These are phyloP conservation scores for Etheostoma nigrum DNA, from an alignment of 2,797 vertebrate genomes.

Conservation along the genomic window DNA sequence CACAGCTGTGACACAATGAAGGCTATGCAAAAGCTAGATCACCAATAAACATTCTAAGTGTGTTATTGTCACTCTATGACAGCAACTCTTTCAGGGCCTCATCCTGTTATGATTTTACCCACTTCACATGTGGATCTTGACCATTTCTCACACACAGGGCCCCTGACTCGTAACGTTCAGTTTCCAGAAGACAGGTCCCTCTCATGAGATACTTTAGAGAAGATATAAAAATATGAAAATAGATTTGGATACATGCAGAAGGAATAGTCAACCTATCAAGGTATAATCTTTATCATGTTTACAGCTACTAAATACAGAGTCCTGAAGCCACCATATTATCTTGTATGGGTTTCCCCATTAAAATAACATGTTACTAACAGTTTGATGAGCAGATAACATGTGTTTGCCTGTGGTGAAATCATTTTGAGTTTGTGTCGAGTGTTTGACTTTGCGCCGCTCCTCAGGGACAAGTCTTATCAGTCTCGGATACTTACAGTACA, in stretches of 20 bases:
- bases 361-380: conserved; percentile 25
- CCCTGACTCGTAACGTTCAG: no score
- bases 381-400: conserved; percentile 29
- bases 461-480: conserved; percentile 68
- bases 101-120: no score
- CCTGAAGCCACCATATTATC: conserved; percentile 22
- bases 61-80: no score
- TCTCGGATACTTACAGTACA: conserved; percentile 52
- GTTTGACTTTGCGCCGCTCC: conserved; percentile 51
- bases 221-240: no score
- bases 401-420: conserved; percentile 17
- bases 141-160: no score
- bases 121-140: no score
- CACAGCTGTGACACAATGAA: background rate
- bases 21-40: background rate
- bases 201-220: no score
- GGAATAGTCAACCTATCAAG: background rate
- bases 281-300: conserved; percentile 28
- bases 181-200: no score
- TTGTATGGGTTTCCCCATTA: conserved; percentile 17
- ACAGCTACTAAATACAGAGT: conserved; percentile 23
- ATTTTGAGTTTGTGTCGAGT: conserved; percentile 5
- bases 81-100: no score
- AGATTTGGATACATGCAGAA: no score
- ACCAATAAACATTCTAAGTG: no score